Percentiles rank a stretch among this genome's conserved stretches.
These are phyloP conservation scores for Eulemur coronatus DNA, from an alignment of 2,797 vertebrate species.

Conservation along the genomic window DNA sequence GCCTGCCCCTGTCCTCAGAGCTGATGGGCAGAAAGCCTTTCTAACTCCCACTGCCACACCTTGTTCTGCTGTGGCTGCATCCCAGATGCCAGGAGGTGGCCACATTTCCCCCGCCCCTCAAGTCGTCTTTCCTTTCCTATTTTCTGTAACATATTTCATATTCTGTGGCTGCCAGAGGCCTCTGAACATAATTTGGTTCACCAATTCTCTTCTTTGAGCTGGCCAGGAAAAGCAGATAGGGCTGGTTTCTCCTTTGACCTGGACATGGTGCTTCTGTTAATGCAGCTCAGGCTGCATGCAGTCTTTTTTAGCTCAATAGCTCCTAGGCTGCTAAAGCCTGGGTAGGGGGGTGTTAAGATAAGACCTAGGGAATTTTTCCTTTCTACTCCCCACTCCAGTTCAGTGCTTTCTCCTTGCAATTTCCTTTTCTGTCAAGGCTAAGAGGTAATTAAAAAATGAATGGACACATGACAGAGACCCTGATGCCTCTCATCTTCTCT, in stretches of 20 bases:
- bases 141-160: neutral
- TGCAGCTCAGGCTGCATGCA: neutral
- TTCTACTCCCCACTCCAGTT: neutral
- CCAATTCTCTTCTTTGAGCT: neutral
- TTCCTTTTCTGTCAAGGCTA: neutral
- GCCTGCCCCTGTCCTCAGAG: neutral
- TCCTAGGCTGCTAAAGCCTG: neutral
- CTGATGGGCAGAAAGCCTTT: neutral
- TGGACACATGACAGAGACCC: neutral
- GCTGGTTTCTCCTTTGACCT: neutral
- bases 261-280: neutral
- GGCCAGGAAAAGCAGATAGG: neutral
- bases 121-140: neutral
- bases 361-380: neutral
- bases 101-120: fast-evolving
- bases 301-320: neutral
- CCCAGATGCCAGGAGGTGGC: neutral
- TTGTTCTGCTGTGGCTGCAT: neutral
- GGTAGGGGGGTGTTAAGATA: neutral
- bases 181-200: neutral
- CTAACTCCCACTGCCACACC: neutral
- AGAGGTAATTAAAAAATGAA: neutral
- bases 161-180: neutral
- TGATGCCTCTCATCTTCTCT: neutral
- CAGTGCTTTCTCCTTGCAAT: neutral